Base-by-base conservation (phyloP, 1,140 invertebrate genomes). In the Manduca sexta region DNA sequence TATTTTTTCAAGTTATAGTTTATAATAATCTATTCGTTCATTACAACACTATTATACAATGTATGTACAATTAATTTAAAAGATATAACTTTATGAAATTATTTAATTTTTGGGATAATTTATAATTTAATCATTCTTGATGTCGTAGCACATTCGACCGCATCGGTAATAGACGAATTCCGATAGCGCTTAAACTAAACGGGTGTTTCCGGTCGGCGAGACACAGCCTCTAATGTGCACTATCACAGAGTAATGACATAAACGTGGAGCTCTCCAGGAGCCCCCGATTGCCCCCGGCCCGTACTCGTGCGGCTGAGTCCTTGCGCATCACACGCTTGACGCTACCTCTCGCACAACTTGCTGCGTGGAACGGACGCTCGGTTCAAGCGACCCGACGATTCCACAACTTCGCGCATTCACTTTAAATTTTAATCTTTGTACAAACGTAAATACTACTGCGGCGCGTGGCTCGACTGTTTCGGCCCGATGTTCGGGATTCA, bases 71-170 rank as follows among this genome's bases (percentile, higher is more conserved):
- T 77, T 74, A 79, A 48, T 51, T 56, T 50, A 50, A 49, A 67
- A 72, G 60, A 77, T 81, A 79, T 73, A 81, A 66, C 72, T 75
- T 74, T 81, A 81, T 72, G 73, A 73, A 74, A 76, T 79, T 75
- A 84, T 74, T 83, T 83, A 84, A 84, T 84, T 84, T 84, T 84
- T 84, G 81, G 81, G 81, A 84, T 82, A 83, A 83, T 80, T 81
- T 81, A 79, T 79, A 78, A 43, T 76, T 74, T 74, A 68, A 65
- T 52, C 13, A 43, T 45, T 74, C 81, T 79, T 75, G 76, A 81
- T 78, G 78, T 84, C 70, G 74, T 74, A 79, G 78, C 78, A 81
- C 78, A 81, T 70, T 46, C 43, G 74, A 66, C 58, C 67, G 69
- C 62, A 54, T 63, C 52, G 46, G 51, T 26, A 26, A 26, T 42